These are phyloP conservation scores for Macrotis lagotis DNA, from an alignment of 2,113 vertebrate genomes.

Conservation along the genomic window DNA sequence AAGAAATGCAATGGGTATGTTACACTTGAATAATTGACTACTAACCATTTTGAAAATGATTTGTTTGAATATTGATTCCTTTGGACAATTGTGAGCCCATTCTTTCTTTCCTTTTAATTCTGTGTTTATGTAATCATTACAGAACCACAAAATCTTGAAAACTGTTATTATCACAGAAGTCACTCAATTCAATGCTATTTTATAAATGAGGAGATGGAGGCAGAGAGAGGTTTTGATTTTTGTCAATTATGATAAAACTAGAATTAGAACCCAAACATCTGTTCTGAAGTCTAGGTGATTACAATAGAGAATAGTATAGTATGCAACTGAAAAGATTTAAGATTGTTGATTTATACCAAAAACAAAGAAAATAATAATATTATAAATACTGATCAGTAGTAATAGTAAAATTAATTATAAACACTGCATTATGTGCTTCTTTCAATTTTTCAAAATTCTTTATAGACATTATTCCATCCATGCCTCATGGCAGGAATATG, in stretches of 20 bases:
- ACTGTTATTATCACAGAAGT: background rate
- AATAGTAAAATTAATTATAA: background rate
- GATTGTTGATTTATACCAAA: background rate
- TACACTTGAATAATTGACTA: background rate
- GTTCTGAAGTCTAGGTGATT: background rate
- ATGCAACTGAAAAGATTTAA: background rate
- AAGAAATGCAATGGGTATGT: background rate
- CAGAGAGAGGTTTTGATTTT: background rate
- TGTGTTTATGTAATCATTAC: background rate
- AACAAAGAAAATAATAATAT: background rate
- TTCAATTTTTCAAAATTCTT: background rate
- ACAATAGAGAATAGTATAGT: background rate
- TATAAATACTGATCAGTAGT: background rate
- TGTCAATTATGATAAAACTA: background rate
- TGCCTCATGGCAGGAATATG: background rate
- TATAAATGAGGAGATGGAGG: background rate
- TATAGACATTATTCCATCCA: background rate
- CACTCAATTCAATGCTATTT: background rate
- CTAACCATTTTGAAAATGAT: constrained; percentile 33
- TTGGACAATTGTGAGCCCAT: background rate
- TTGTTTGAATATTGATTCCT: constrained; percentile 35
- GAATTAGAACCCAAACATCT: background rate
- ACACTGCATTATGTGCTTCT: background rate
- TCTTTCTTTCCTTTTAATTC: constrained; percentile 16
- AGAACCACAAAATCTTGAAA: background rate